Evolutionary conservation across 2,113 vertebrate genomes (phyloP).

Genomic region (Sprattus sprattus): DNA sequence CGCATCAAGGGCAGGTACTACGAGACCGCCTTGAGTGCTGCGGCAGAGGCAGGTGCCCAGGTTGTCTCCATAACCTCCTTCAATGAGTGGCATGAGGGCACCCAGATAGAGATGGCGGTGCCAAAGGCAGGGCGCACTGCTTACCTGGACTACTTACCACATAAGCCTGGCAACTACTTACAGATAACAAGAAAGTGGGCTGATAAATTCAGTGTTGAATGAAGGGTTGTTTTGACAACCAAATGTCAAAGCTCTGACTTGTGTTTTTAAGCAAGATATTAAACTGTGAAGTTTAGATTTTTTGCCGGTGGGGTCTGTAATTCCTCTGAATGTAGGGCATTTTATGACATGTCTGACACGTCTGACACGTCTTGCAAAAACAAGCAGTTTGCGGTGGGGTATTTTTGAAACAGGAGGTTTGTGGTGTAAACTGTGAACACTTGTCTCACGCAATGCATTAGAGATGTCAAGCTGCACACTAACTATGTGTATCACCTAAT

Average conservation of each 20-base stretch:
- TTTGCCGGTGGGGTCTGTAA: not conserved
- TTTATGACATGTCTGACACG: no score
- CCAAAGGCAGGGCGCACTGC: conserved; percentile 78
- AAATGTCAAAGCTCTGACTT: not conserved
- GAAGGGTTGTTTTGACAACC: not conserved
- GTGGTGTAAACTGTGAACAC: no score
- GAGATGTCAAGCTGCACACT: no score
- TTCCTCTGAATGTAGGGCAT: no score
- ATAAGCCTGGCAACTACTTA: conserved; percentile 87
- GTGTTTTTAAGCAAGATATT: not conserved
- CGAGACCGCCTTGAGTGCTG: conserved; percentile 83
- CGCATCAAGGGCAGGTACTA: conserved; percentile 95
- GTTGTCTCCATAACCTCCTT: conserved; percentile 95
- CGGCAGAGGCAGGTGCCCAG: conserved; percentile 79
- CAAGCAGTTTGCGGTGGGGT: no score
- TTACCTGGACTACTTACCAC: conserved; percentile 91
- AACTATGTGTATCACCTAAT: no score
- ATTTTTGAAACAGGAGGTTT: no score
- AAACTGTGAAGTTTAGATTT: not conserved
- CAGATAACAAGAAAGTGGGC: conserved; percentile 94
- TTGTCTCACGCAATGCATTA: no score
- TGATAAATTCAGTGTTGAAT: conserved; percentile 66
- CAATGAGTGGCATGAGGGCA: conserved; percentile 98
- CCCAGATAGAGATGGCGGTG: conserved; percentile 93
- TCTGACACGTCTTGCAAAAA: no score